phyloP scores from a whole-genome alignment of 2,113 vertebrate genomes.

The Crotophaga sulcirostris region DNA sequence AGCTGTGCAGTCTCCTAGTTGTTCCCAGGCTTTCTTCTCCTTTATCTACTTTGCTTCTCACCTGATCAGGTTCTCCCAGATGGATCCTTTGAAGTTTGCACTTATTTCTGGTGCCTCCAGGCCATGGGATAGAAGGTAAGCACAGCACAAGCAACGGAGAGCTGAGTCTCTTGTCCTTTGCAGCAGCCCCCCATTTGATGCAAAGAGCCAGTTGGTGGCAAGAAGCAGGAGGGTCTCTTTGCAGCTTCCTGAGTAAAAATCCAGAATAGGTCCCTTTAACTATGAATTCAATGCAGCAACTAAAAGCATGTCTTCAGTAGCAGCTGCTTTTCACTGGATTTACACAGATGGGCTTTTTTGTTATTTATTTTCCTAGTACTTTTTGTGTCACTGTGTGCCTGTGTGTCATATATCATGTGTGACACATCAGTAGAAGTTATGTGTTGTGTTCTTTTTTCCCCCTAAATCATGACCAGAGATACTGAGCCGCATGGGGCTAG shows the following conservation, averaged over 20 bases:
- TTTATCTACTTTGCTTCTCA: neutral
- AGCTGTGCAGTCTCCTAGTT: neutral
- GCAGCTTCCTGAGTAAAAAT: neutral
- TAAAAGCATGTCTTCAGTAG: neutral
- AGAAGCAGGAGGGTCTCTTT: neutral
- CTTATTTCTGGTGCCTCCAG: neutral
- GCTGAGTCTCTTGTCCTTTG: neutral
- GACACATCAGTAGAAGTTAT: neutral
- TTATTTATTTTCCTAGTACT: neutral
- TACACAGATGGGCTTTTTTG: neutral
- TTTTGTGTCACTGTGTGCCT: neutral
- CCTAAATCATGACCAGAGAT: neutral
- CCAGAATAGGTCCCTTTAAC: neutral
- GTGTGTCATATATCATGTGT: neutral
- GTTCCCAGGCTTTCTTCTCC: neutral
- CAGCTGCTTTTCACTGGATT: neutral
- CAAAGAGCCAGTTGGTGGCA: neutral
- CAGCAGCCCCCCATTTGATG: neutral
- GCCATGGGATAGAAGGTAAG: neutral
- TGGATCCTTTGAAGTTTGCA: neutral
- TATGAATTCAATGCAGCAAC: fast-evolving
- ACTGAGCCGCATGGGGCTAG: neutral
- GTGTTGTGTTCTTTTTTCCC: neutral
- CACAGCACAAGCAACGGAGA: neutral
- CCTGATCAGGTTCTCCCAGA: neutral